Evolutionary conservation across 2,888 invertebrate species (phyloP).

Genomic region (Cancer borealis): DNA sequence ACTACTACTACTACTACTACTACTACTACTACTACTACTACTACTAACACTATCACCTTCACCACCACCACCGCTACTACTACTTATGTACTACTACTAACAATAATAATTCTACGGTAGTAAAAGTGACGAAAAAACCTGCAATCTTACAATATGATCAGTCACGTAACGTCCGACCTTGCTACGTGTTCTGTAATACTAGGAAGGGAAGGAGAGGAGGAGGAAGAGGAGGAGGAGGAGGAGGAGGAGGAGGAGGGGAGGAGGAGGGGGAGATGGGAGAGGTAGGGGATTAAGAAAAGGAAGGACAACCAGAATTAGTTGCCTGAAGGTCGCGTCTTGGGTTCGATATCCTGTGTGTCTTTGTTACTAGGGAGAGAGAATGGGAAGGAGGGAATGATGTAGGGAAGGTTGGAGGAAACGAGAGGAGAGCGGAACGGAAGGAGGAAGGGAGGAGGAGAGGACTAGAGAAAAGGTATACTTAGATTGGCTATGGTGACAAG

Average conservation of each 20-base stretch:
- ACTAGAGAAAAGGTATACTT: neutral
- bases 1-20: too few relatives aligned
- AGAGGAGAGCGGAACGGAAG: neutral
- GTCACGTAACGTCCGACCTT: neutral
- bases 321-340: neutral
- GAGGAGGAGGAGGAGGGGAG: neutral
- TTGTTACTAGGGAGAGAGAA: neutral
- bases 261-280: neutral
- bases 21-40: too few relatives aligned
- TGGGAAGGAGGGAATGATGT: too few relatives aligned
- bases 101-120: neutral
- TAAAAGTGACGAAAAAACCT: neutral
- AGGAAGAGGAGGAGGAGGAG: neutral
- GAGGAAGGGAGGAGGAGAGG: neutral
- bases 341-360: constrained; percentile 27
- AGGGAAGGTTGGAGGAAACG: neutral
- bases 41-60: too few relatives aligned
- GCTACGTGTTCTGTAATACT: neutral
- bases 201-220: neutral
- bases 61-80: neutral
- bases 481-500: neutral
- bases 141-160: neutral
- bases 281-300: neutral
- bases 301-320: constrained; percentile 14
- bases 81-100: neutral